Base-by-base conservation (phyloP, 2,888 invertebrate species). In the Enchytraeus crypticus region DNA sequence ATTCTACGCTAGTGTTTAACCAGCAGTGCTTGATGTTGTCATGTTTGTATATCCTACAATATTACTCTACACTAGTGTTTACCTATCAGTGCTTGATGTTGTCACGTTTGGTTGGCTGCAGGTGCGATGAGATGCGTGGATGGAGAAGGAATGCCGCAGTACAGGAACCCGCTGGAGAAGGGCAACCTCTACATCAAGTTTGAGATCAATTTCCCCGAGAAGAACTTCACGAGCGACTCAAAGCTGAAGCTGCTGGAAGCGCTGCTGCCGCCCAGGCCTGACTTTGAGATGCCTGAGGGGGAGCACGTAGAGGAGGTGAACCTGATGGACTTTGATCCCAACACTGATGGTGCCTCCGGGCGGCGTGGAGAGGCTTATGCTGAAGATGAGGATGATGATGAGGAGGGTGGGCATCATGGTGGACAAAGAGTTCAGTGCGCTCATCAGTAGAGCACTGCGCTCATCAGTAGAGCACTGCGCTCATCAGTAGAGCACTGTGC, bases 131-230 rank as follows among this genome's bases (percentile, higher is more conserved):
- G 88, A 77, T 85, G 86, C 64, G 85, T 95, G 60, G 82, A 82
- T 64, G 88, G 87, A 4, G 91, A 92, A 79, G 95, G 95, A 29
- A 95, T 95, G 92, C 95, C 95, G 1, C 82, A 85, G 43, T 85
- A 85, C 72, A 88, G 87, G 75, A 88, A 88, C 79, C 89, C 90
- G 5, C 88, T 88, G 77, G 88, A 90, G 71, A 87, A 86, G 76
- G 95, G 95, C 58, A 88, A 90, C 78, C 81, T 96, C 56, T 88
- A 88, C 74, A 84, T 95, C 60, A 87, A 88, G 71, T 92, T 96
- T 82, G 86, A 87, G 72, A 86, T 95, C 58, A 84, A 84, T 64
- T 93, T 93, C 80, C 95, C 95, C 47, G 70, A 70, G 51, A 72
- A 73, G 57, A 72, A 90, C 74, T 92, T 91, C 81, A 84, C 87